phyloP scores from a whole-genome alignment of 2,113 vertebrate genomes.

The Siniperca chuatsi region DNA sequence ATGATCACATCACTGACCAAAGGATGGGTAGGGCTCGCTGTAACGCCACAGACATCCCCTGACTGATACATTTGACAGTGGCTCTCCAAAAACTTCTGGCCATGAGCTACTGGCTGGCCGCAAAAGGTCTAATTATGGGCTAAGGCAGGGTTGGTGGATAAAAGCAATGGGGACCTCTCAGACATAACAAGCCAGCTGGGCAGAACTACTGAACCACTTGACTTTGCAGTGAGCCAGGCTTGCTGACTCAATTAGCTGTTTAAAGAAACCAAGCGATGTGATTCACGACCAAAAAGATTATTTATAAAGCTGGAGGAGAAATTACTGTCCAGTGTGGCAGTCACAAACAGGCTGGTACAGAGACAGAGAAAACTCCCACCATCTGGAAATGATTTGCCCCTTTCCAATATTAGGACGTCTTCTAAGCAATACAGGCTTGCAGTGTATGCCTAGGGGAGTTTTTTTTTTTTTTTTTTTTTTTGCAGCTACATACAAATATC shows the following conservation, averaged over 20 bases:
- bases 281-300: constrained; percentile 71
- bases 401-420: constrained; percentile 15
- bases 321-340: constrained; percentile 57
- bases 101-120: constrained; percentile 65
- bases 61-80: constrained; percentile 51
- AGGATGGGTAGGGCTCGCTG: constrained; percentile 53
- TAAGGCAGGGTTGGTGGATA: constrained; percentile 52
- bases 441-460: neutral
- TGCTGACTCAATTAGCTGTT: constrained; percentile 65
- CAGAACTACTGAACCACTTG: constrained; percentile 65
- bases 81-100: constrained; percentile 45
- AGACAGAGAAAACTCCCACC: constrained; percentile 54
- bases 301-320: constrained; percentile 67
- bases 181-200: constrained; percentile 75
- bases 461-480: neutral
- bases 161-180: constrained; percentile 75
- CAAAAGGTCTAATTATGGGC: constrained; percentile 80
- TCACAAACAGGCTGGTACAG: constrained; percentile 38
- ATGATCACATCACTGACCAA: constrained; percentile 64
- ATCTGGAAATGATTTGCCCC: constrained; percentile 59
- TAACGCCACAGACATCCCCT: constrained; percentile 31
- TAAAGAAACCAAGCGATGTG: constrained; percentile 66
- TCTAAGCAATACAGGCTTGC: neutral
- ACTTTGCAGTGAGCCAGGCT: constrained; percentile 56
- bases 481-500: neutral